These are phyloP conservation scores for Mermis nigrescens DNA, from an alignment of 2,888 invertebrate species.

Conservation along the genomic window DNA sequence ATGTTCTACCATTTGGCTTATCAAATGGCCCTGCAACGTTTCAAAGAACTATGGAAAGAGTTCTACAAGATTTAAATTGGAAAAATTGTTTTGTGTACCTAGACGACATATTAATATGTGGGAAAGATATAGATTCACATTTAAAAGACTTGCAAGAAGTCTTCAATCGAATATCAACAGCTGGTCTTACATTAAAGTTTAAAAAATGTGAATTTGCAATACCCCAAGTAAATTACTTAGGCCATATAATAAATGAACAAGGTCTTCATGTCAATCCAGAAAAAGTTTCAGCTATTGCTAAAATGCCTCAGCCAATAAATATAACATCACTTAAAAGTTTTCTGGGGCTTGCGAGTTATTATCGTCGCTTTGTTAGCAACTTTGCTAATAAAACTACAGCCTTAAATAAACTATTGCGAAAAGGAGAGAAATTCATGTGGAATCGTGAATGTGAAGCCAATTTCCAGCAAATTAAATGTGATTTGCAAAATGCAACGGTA, in stretches of 20 bases:
- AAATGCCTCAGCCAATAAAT: constrained; percentile 20
- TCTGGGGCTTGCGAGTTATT: constrained; percentile 27
- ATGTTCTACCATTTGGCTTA: constrained; percentile 21
- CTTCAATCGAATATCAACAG: constrained; percentile 9
- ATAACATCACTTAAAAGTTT: constrained; percentile 16
- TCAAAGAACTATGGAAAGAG: constrained; percentile 18
- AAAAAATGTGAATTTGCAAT: constrained; percentile 19
- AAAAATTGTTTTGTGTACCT: constrained; percentile 17
- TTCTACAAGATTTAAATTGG: constrained; percentile 16
- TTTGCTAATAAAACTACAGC: constrained; percentile 11
- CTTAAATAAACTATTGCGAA: constrained; percentile 1
- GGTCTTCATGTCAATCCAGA: constrained; percentile 20
- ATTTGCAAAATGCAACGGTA: constrained; percentile 13
- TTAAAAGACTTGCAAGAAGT: constrained; percentile 16
- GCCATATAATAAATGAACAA: constrained; percentile 25
- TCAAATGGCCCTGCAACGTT: constrained; percentile 19
- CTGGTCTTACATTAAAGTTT: constrained; percentile 20
- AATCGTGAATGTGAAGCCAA: constrained; percentile 11
- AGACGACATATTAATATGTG: constrained; percentile 19
- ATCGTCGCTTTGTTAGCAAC: constrained; percentile 18
- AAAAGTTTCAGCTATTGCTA: constrained; percentile 18
- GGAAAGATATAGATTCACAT: constrained; percentile 16
- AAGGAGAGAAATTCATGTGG: constrained; percentile 13
- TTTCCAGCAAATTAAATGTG: constrained; percentile 9
- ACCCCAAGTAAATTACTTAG: constrained; percentile 22